Percentiles rank a stretch among this genome's conserved stretches.
These are phyloP conservation scores for Tetraneura akinire DNA, from an alignment of 1,140 invertebrate species.

Conservation along the genomic window DNA sequence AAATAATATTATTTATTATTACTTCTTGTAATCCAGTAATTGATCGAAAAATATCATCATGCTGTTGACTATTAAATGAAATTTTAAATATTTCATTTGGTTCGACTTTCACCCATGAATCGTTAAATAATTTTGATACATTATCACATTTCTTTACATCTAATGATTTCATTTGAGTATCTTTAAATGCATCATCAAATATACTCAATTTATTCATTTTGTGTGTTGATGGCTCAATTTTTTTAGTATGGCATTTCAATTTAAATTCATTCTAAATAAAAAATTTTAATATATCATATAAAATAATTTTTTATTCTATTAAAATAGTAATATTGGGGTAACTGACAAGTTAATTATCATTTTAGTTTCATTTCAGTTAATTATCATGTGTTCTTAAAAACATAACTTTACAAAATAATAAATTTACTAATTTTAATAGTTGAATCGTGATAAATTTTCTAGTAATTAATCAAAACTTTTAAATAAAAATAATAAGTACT, in stretches of 20 bases:
- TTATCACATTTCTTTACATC: neutral
- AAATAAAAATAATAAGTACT: too few relatives aligned
- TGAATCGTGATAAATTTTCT: too few relatives aligned
- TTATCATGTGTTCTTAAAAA: too few relatives aligned
- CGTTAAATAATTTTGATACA: neutral
- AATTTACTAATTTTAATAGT: too few relatives aligned
- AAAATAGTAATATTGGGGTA: too few relatives aligned
- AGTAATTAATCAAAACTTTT: too few relatives aligned
- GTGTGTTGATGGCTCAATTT: neutral
- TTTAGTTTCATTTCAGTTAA: too few relatives aligned
- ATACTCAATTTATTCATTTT: neutral
- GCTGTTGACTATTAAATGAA: neutral
- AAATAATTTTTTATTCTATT: too few relatives aligned
- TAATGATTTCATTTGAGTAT: neutral
- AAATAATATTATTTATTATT: neutral
- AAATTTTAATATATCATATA: too few relatives aligned
- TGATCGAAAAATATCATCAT: neutral
- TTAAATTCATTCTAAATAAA: constrained; percentile 10
- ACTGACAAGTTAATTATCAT: too few relatives aligned
- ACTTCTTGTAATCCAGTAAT: neutral
- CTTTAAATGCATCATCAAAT: neutral
- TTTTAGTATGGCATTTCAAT: neutral
- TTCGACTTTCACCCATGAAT: neutral
- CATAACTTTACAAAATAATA: too few relatives aligned
- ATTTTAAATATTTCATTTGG: neutral